These are phyloP conservation scores for Tretioscincus oriximinensis DNA, from an alignment of 2,113 vertebrate genomes.

Conservation along the genomic window DNA sequence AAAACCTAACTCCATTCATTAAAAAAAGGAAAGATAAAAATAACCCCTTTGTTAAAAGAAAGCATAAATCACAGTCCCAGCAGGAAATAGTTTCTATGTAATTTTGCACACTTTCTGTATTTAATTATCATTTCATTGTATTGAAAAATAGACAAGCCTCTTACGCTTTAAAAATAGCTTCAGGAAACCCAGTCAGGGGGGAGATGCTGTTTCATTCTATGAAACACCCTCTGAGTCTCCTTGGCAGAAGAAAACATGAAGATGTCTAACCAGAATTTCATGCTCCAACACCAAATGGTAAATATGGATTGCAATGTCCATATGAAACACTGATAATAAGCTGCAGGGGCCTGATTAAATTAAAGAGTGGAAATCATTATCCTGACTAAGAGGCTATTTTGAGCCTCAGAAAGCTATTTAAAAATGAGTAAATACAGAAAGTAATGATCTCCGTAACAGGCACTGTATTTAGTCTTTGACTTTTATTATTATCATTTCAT, in stretches of 20 bases:
- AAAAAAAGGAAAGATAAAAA: background rate
- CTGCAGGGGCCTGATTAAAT: background rate
- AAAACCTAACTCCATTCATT: constrained; percentile 2
- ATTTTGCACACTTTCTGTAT: constrained; percentile 7
- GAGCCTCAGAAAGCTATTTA: background rate
- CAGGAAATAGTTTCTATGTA: constrained; percentile 1
- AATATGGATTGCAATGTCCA: constrained; percentile 3
- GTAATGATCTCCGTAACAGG: background rate
- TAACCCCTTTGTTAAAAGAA: background rate
- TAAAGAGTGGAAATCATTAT: constrained; percentile 3
- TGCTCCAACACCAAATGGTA: background rate
- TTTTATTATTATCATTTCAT: too few species aligned
- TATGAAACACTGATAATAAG: constrained; percentile 1
- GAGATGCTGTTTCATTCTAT: constrained; percentile 8
- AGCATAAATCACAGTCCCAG: background rate
- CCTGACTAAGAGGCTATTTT: background rate
- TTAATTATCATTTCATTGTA: constrained; percentile 17
- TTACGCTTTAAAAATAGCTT: constrained; percentile 7
- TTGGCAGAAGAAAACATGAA: background rate
- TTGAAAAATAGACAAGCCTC: background rate
- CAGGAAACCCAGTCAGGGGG: constrained; percentile 7
- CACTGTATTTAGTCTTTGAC: background rate
- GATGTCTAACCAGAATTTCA: background rate
- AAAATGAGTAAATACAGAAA: background rate
- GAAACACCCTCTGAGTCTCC: background rate